Base-by-base conservation (phyloP, 1,140 invertebrate genomes). In the Drosophila gunungcola region DNA sequence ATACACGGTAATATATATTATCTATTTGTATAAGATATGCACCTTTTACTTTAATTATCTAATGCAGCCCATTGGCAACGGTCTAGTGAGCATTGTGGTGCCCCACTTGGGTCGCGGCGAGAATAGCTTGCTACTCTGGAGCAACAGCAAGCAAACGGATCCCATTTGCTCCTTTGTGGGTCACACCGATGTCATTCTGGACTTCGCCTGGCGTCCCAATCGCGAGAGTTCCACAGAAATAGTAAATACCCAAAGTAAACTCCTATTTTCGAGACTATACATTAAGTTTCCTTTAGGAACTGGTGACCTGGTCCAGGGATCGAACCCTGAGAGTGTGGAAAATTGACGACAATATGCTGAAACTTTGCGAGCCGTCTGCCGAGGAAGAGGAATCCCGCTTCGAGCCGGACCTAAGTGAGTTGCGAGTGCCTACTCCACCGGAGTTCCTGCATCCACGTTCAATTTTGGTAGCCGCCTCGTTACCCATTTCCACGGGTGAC, bases 221-320 rank as follows among this genome's bases (percentile, higher is more conserved):
- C 86, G 77, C 3, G 86, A 91, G 12, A 89, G 74, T 39, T 77
- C 51, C 10, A 69, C 75, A 0, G 90, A 91, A 78, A 91, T 92
- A 61, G 91, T 92, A 49, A 69, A 79, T 63, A 6, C 11, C 5
- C 0, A 0, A 16, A 11, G 2, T 2, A 3, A 3, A 29, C 3
- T 7, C 6, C 4, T n/a, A 3, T 39, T 12, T 21, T 3, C 11
- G 2, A 2, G 10, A 3, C 29, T 4, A 51, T 9, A 1, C 5
- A 1, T 41, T 25, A 13, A 11, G 6, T 43, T 21, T 41, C 10
- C 1, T 96, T 80, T 96, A 96, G 92, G 97, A 99, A 91, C 92
- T 99, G n/a, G 95, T 99, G 0, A 99, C 98, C 1, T 99, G 98
- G 98, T 98, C 97, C 0, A 96, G 97, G 90, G 98, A 99, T 94